A percentile compares a stretch with the other conserved stretches of the same genome.
These are phyloP conservation scores for Miniopterus natalensis DNA, from an alignment of 2,113 vertebrate genomes.

Conservation along the genomic window DNA sequence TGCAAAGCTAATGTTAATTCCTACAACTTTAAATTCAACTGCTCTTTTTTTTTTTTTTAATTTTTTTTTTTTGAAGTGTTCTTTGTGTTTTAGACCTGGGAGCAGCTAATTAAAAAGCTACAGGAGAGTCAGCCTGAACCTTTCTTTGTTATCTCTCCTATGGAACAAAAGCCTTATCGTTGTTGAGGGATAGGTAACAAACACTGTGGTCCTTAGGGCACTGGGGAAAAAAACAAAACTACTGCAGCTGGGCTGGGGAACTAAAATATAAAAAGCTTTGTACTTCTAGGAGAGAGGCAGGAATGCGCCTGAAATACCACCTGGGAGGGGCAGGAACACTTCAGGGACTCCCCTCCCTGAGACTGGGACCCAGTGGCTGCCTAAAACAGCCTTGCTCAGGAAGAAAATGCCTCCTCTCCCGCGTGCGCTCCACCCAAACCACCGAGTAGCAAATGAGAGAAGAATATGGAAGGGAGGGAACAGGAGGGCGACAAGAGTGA, in stretches of 20 bases:
- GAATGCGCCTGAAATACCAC: not conserved
- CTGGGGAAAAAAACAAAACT: no score
- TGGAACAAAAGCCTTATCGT: not conserved
- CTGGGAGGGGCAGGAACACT: rapidly evolving
- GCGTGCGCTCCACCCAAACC: not conserved
- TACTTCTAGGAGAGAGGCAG: not conserved
- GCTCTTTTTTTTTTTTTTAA: not conserved
- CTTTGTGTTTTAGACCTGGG: not conserved
- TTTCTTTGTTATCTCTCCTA: not conserved
- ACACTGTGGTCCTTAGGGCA: not conserved
- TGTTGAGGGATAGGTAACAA: not conserved
- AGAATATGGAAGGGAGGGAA: not conserved
- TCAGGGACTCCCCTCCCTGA: not conserved
- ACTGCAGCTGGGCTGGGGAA: not conserved
- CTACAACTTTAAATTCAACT: not conserved
- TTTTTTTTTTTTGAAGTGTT: not conserved
- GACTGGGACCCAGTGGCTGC: no score
- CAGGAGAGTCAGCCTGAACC: not conserved
- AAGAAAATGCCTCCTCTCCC: not conserved
- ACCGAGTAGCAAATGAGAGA: rapidly evolving
- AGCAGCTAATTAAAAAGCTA: rapidly evolving
- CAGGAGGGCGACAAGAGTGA: not conserved
- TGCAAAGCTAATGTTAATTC: not conserved
- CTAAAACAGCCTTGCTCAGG: not conserved
- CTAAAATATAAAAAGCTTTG: not conserved